Evolutionary conservation across 2,888 invertebrate genomes (phyloP), one percentile per base, ranked within the genome.

Genomic region (Quadriops clusia): DNA sequence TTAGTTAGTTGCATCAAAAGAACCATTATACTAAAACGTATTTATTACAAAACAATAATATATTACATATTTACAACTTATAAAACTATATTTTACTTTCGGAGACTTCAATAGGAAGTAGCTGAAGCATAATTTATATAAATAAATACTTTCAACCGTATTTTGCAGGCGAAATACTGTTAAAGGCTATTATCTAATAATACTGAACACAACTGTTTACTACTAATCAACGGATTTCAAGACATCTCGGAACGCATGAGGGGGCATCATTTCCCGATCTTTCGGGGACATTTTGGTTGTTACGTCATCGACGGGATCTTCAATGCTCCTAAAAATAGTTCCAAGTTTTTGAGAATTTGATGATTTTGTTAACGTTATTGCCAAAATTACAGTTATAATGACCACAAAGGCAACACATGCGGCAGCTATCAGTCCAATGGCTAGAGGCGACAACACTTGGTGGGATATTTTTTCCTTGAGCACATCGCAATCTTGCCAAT

Each of bases 401-500:
- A 56, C 47, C 13, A 54, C 28, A 11, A 53, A 20, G 22, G 44
- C 46, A n/a, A 56, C 33, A 31, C 52, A 49, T 6, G 51, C 50
- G 4, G 45, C 47, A 11, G 48, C 35, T 17, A 59, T 50, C n/a
- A 60, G 39, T 3, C 47, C 50, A 9, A 57, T 44, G 1, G 53
- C 46, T 15, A 57, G 36, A 3, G 54, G 51, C 3, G 59, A 52
- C 16, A 56, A 34, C 3, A 38, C 28, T 30, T 50, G 46, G 16
- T 45, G 37, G 4, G 36, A 10, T 3, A 53, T 36, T 33, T 49
- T 51, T 27, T 45, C 32, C 28, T 32, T 31, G 9, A 23, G 23
- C 5, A 36, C 30, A 15, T 30, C 56, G 63, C 67, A 68, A 42
- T 73, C 71, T 43, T 58, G 52, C 75, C 74, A 75, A 41, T 59